Evolutionary conservation across 2,797 vertebrate genomes (phyloP), one percentile per base, ranked within the genome.

Genomic region (Platyrinchus mystaceus): DNA sequence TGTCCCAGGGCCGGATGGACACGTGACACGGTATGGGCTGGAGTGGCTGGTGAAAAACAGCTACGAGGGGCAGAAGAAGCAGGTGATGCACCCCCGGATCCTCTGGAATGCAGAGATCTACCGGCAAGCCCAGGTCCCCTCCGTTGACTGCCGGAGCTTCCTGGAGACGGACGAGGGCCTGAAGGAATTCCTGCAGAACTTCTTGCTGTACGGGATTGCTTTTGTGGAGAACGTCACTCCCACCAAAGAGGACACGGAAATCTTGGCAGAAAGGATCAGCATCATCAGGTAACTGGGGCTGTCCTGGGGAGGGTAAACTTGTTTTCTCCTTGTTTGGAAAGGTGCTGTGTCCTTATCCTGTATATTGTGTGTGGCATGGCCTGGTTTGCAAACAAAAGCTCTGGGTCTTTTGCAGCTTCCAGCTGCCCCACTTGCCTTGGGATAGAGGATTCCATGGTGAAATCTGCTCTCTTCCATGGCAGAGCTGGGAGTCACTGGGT

Each of bases 71-170:
- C 98, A 98, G 97, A 98, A 98, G 95, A 96, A 96, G 75, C 97
- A 95, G 50, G 76, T 96, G 2, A 95, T 99, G 47, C 99, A 99
- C 76, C 98, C 98, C 0, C 98, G 98, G 8, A 83, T 98, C 70
- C 98, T 99, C 24, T 99, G 99, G 99, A 98, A 98, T 12, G 97
- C 98, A 6, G 97, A 98, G 36, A 97, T 98, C 95, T 99, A 99
- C 94, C 95, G 46, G 34, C 96, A 97, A 1, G 98, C 98, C 58
- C 97, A 98, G 62, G 87, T 99, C 11, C 96, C 98, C 0, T 95
- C 98, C 0, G 91, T 98, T 7, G 97, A 98, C 86, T 99, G 98
- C 97, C 98, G 93, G 47, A 96, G 94, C 43, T 99, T 99, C 79
- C 98, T 99, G 98, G 98, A 97, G 96, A 98, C 98, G 1, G 97